Evolutionary conservation across 2,888 invertebrate genomes (phyloP), one percentile per base, ranked within the genome.

Genomic region (Spisula solida): DNA sequence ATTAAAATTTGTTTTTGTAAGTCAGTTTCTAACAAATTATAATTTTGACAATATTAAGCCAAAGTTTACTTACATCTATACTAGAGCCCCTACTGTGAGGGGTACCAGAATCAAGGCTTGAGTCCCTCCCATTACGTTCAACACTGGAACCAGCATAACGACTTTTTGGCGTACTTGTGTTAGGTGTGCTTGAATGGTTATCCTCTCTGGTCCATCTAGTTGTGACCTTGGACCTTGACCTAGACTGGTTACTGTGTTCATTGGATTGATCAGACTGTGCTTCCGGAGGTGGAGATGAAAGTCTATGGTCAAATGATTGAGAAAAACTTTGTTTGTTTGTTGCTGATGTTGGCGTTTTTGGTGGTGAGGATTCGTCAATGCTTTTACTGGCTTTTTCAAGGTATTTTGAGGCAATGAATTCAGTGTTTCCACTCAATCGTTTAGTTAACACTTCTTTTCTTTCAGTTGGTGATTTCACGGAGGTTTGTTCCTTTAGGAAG

Each of bases 361-460:
- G 80, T 48, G 84, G 80, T 70, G 90, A 60, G 25, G 66, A n/a
- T 83, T 90, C 88, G 29, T 89, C 86, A 29, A 90, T 79, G 48
- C 90, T 88, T 75, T 91, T 88, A 66, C 86, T 89, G 31, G 89
- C 89, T 78, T 90, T 90, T 70, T 89, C 88, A 70, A 92, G 81
- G 41, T 83, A 92, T 56, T 81, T 86, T 20, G 87, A 78, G 16
- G 90, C 87, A 18, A 88, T 88, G 66, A 88, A 90, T 47, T 90
- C 92, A 48, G 92, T 92, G 75, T 92, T 92, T 20, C 92, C 92
- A 87, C 90, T 89, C 0, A 92, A 84, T 20, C 90, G 66, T 70
- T 90, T 90, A n/a, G 75, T 56, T 6, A 90, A 47, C 18, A 41
- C 60, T 18, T 82, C 87, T 60, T 80, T 79, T 20, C 34, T 84